These are phyloP conservation scores for Furcifer pardalis DNA, from an alignment of 2,797 vertebrate genomes.

Conservation along the genomic window DNA sequence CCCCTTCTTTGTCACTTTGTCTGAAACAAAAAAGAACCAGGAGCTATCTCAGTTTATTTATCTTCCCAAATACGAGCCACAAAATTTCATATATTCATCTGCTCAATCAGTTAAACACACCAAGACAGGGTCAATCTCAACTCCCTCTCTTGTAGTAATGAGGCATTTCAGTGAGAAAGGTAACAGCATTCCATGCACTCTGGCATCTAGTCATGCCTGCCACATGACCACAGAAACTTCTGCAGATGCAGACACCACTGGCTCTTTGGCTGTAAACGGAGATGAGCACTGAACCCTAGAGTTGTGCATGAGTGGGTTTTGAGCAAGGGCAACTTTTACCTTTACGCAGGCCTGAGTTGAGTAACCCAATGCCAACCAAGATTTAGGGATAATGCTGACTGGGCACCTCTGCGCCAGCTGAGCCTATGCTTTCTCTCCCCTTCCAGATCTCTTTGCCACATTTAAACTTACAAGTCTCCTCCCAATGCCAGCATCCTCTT, in stretches of 20 bases:
- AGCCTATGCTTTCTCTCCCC: not conserved
- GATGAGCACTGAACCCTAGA: no score
- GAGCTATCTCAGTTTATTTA: not conserved
- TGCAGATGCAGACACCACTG: no score
- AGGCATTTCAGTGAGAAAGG: no score
- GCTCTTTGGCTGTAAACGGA: no score
- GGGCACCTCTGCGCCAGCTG: not conserved
- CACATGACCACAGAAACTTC: no score
- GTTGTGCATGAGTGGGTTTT: no score
- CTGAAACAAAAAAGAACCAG: slow-evolving; percentile 57
- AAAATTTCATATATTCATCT: no score
- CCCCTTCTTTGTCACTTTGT: slow-evolving; percentile 73
- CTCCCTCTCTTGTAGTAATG: not conserved
- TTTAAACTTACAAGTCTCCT: not conserved
- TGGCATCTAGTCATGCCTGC: no score
- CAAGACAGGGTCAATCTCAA: not conserved
- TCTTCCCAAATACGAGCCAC: not conserved
- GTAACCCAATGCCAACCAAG: not conserved
- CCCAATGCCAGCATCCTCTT: not conserved
- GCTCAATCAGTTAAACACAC: not conserved
- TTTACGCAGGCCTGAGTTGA: not conserved
- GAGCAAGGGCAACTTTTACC: no score
- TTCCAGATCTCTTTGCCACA: no score
- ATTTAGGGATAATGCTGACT: not conserved
- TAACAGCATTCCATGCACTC: no score